Base-by-base conservation (phyloP, 2,888 invertebrate species). In the Hemithea aestivaria region DNA sequence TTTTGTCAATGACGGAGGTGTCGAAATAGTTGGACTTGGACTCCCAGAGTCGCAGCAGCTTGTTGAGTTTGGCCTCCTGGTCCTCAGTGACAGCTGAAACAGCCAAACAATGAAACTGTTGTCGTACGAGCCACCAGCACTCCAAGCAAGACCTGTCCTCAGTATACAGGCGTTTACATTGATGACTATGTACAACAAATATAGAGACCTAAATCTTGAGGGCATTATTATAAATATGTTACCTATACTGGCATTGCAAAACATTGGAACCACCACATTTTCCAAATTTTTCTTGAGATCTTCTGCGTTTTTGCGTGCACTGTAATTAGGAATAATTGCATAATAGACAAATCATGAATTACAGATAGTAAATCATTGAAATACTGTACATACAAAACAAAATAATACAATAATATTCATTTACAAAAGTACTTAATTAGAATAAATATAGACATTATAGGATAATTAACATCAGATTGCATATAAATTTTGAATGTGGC, bases 211-310 rank as follows among this genome's bases (percentile, higher is more conserved):
- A 85, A 62, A 73, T 76, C 81, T 83, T 70, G 82, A 84, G 73
- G 77, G 70, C 85, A 83, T 87, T 87, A 87, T 83, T 84, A 85
- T 78, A 85, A 87, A 85, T 82, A 80, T 80, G 88, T 88, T 89
- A 80, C 92, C 92, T 72, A 94, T 90, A 76, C 93, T 93, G 56
- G 98, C 94, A 80, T 95, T 96, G 88, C 98, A 98, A 90, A 98
- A 99, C 94, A 99, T 96, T 62, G 98, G 97, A 66, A 98, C 96
- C 62, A 99, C 97, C 66, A 98, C 96, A 73, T 92, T 93, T 89
- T 97, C 97, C 84, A 99, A 90, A 70, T 95, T 93, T 84, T 94
- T 94, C 88, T 97, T 96, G 77, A 99, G 90, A 73, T 96, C 96
- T 81, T 95, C 94, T 45, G 95, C 94, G 88, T 96, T 96, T 90